Conservation (phyloP, 2,888 invertebrate genomes). For the Idaea aversata region DNA sequence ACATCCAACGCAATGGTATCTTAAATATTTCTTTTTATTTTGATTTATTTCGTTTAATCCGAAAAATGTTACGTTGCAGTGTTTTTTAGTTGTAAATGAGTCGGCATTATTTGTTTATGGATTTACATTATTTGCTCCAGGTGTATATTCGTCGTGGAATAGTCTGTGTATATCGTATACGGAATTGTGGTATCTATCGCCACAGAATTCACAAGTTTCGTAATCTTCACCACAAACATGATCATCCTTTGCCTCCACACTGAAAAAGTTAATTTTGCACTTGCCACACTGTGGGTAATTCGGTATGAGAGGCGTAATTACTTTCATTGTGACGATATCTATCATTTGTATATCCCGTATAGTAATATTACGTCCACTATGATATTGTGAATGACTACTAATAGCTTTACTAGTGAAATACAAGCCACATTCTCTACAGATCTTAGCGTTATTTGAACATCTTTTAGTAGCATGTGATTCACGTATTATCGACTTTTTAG, state of each 20-base stretch:
- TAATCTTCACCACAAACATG: constrained; percentile 34
- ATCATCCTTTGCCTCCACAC: accelerated
- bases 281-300: constrained; percentile 30
- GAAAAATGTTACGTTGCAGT: too few relatives aligned
- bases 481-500: neutral
- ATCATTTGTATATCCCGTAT: constrained; percentile 37
- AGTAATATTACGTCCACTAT: constrained; percentile 21
- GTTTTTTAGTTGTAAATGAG: neutral
- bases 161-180: too few relatives aligned
- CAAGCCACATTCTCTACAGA: too few relatives aligned
- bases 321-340: constrained; percentile 21
- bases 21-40: too few relatives aligned
- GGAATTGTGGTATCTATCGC: constrained; percentile 33
- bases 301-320: constrained; percentile 33
- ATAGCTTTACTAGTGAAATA: too few relatives aligned
- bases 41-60: neutral
- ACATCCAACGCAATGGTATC: neutral
- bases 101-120: neutral
- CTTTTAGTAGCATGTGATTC: neutral
- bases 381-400: constrained; percentile 20
- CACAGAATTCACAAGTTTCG: constrained; percentile 36
- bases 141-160: constrained; percentile 29
- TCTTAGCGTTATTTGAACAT: too few relatives aligned
- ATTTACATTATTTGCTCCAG: too few relatives aligned
- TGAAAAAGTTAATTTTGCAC: constrained; percentile 41